These are phyloP conservation scores for Brenthis hecate DNA, from an alignment of 2,888 invertebrate genomes.

Conservation along the genomic window DNA sequence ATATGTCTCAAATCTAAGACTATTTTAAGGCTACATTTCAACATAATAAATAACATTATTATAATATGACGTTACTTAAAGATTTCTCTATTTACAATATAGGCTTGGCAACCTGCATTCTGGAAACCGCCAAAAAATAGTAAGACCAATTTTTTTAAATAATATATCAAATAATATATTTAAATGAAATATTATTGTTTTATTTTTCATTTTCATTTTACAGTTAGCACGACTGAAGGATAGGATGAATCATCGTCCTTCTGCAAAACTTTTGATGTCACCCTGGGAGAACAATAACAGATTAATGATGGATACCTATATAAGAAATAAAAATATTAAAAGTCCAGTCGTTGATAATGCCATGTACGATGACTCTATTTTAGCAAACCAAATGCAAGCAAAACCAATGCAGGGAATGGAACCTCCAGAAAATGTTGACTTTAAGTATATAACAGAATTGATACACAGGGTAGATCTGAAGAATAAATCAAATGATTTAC, in stretches of 20 bases:
- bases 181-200: neutral
- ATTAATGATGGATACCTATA: constrained; percentile 34
- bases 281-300: constrained; percentile 42
- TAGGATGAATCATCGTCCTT: constrained; percentile 31
- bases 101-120: constrained; percentile 25
- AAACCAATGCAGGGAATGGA: constrained; percentile 33
- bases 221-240: constrained; percentile 31
- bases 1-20: no score
- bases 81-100: constrained; percentile 6
- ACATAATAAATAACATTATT: neutral
- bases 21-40: neutral
- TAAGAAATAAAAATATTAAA: constrained; percentile 41
- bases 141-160: constrained; percentile 35
- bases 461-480: constrained; percentile 63
- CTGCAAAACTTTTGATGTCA: constrained; percentile 27
- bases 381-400: constrained; percentile 36
- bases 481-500: constrained; percentile 42
- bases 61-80: neutral
- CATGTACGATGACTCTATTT: constrained; percentile 26
- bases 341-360: constrained; percentile 39
- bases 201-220: constrained; percentile 6
- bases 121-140: constrained; percentile 44
- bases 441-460: constrained; percentile 68
- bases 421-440: constrained; percentile 54
- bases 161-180: neutral